Evolutionary conservation across 2,888 invertebrate genomes (phyloP), one percentile per base, ranked within the genome.

Genomic region (Monopis laevigella): DNA sequence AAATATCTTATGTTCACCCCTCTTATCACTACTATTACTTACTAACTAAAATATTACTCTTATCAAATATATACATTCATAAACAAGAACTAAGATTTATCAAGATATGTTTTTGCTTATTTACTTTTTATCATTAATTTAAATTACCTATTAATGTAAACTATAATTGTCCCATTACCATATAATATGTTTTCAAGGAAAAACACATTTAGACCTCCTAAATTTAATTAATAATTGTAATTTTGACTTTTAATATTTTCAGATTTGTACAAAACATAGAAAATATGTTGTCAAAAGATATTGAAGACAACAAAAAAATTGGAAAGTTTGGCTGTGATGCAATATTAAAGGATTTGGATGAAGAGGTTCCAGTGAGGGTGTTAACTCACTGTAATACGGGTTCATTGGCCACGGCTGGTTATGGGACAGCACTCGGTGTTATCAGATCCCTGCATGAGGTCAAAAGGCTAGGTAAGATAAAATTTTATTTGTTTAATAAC

Each of bases 341-440:
- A 46, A 92, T 98, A 56, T 61, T 94, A 40, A 80, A 77, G 35
- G 71, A 66, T 41, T 63, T 72, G 46, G 65, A 81, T 13, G 84
- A 83, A n/a, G 85, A 88, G 48, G 80, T 82, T 35, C 65, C 80
- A 39, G 87, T 93, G 2, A 82, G 87, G 46, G 82, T 99, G 41
- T 75, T 99, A 40, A 99, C 99, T 2, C 98, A 98, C 65, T 99
- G 99, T 69, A 99, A 99, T 69, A 98, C 99, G 1, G 99, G 99
- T 1, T 95, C 97, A 2, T 82, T 99, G 54, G 99, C 99, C 1
- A 99, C 99, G 3, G 95, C 95, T 34, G 97, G 96, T 28, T 83
- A 96, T 74, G 99, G 99, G 13, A 99, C 99, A 11, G 99, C 99
- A 8, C 82, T 99, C 51, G 99, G 98, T 59, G 96, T 99, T 21